Percentiles rank a stretch among this genome's conserved stretches.
phyloP scores from a whole-genome alignment of 2,888 invertebrate species.

The Drosophila anceps region DNA sequence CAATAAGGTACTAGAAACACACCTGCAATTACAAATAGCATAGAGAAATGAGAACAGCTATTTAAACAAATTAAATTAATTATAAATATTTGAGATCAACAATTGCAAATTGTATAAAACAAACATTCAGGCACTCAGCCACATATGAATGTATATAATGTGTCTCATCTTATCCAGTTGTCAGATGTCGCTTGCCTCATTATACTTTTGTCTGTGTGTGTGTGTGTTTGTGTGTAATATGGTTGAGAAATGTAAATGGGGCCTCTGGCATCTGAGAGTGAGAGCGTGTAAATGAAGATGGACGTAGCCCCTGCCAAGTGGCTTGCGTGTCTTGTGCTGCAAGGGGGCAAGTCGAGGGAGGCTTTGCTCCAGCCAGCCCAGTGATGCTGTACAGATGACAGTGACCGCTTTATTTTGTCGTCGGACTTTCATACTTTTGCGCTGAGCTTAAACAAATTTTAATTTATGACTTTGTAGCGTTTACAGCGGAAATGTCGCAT shows the following conservation, averaged over 20 bases:
- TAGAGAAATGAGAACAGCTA: constrained; percentile 57
- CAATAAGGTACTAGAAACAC: constrained; percentile 98
- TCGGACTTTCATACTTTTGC: constrained; percentile 47
- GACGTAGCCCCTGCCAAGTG: constrained; percentile 61
- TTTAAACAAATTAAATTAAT: constrained; percentile 75
- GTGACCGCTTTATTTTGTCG: constrained; percentile 73
- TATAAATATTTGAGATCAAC: constrained; percentile 76
- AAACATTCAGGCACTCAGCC: background rate
- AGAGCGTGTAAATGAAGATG: constrained; percentile 76
- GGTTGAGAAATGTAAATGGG: constrained; percentile 52
- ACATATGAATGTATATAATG: background rate
- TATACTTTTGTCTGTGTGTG: constrained; percentile 32
- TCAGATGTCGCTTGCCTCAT: constrained; percentile 46
- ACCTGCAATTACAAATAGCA: constrained; percentile 87
- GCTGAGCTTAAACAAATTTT: constrained; percentile 73
- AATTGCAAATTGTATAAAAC: constrained; percentile 58
- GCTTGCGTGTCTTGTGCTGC: constrained; percentile 60
- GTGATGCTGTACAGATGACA: constrained; percentile 60
- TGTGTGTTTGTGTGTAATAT: constrained; percentile 34
- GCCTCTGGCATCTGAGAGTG: constrained; percentile 19
- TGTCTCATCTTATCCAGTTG: constrained; percentile 23
- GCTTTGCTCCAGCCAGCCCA: background rate
- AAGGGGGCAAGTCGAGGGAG: background rate
- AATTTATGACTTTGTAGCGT: constrained; percentile 72
- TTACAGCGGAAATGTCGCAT: constrained; percentile 78